These are phyloP conservation scores for Alexandromys oeconomus DNA, from an alignment of 2,797 vertebrate genomes.

Conservation along the genomic window DNA sequence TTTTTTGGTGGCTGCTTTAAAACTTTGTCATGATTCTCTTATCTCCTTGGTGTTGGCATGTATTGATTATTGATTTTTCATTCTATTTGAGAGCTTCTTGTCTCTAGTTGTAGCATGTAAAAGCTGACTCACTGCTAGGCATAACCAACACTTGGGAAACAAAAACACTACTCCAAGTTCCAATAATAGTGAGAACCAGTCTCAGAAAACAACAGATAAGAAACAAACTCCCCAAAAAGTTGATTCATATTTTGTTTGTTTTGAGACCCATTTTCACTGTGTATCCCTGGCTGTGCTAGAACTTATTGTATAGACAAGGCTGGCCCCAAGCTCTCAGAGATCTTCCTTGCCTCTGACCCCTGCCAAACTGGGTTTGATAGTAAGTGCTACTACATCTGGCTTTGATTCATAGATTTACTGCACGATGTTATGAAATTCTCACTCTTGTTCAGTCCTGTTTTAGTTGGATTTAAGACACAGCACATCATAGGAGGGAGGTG, in stretches of 20 bases:
- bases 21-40: conserved; percentile 6
- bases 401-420: background rate
- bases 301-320: background rate
- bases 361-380: background rate
- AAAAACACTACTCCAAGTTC: background rate
- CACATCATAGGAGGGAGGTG: background rate
- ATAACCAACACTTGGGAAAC: background rate
- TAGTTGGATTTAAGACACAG: background rate
- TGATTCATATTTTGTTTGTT: background rate
- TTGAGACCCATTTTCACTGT: background rate
- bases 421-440: background rate
- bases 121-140: background rate
- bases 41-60: background rate
- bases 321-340: background rate
- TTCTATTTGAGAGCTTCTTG: background rate
- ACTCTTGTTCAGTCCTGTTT: conserved; percentile 20
- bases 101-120: background rate
- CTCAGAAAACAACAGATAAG: background rate
- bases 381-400: too few relatives aligned
- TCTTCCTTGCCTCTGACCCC: background rate
- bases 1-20: conserved; percentile 45
- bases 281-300: background rate
- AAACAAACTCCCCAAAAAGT: background rate
- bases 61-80: background rate
- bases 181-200: background rate